phyloP scores from a whole-genome alignment of 2,113 vertebrate species.

The Chaetodon auriga region DNA sequence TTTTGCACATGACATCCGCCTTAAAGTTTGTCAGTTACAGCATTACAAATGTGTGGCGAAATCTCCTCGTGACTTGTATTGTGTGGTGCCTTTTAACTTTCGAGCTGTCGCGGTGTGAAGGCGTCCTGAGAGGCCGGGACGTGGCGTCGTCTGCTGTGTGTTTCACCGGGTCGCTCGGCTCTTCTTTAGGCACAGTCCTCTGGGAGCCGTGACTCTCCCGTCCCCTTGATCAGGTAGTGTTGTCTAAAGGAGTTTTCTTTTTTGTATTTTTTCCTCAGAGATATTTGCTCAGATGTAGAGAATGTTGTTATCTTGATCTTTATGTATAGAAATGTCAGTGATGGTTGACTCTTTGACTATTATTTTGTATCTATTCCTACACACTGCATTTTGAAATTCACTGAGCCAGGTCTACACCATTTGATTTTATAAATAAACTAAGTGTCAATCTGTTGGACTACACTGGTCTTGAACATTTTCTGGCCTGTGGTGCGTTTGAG shows the following conservation, averaged over 20 bases:
- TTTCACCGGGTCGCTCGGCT: constrained; percentile 65
- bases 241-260: constrained; percentile 69
- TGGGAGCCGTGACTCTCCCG: constrained; percentile 58
- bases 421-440: constrained; percentile 87
- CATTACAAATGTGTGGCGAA: constrained; percentile 79
- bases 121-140: constrained; percentile 63
- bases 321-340: constrained; percentile 80
- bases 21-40: constrained; percentile 83
- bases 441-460: constrained; percentile 63
- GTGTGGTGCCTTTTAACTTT: constrained; percentile 92
- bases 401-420: constrained; percentile 81
- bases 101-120: constrained; percentile 63
- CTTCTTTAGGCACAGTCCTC: constrained; percentile 67
- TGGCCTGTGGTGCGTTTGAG: constrained; percentile 19
- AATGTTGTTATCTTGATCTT: constrained; percentile 81
- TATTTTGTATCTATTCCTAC: constrained; percentile 85
- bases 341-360: constrained; percentile 81
- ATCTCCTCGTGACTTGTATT: constrained; percentile 85
- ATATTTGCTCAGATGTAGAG: constrained; percentile 75
- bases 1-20: constrained; percentile 85
- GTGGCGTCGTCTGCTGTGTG: constrained; percentile 68
- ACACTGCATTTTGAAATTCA: constrained; percentile 81
- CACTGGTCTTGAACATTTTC: constrained; percentile 3
- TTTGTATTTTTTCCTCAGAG: constrained; percentile 64
- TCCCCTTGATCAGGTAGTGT: constrained; percentile 81